Percentiles rank a stretch among this genome's conserved stretches.
Evolutionary conservation across 2,113 vertebrate genomes (phyloP).

Genomic region (Lycocorax pyrrhopterus): DNA sequence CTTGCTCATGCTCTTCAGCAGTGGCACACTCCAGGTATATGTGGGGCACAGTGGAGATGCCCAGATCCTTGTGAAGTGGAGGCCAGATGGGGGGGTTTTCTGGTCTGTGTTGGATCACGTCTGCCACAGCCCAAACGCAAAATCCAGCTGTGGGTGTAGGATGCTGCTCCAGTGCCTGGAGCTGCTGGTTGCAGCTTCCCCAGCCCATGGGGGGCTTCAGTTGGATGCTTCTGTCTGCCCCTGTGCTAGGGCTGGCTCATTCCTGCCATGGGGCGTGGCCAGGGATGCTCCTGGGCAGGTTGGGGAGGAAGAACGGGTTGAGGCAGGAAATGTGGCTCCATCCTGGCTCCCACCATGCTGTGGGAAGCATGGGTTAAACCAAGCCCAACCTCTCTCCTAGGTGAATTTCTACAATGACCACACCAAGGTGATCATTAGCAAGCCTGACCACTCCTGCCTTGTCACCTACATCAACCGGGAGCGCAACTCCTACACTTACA

Average conservation of each 20-base stretch:
- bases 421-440: conserved; percentile 94
- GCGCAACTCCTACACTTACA: conserved; percentile 87
- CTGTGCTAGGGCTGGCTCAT: background rate
- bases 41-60: background rate
- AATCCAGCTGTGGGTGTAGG: background rate
- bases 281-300: background rate
- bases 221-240: background rate
- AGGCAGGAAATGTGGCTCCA: conserved; percentile 6
- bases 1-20: conserved; percentile 96
- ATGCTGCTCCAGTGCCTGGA: background rate
- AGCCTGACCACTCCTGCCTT: conserved; percentile 85
- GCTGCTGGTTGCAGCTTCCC: background rate
- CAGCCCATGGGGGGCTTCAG: background rate
- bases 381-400: conserved; percentile 64
- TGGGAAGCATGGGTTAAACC: background rate
- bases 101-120: background rate
- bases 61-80: background rate
- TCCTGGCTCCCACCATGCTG: background rate
- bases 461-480: conserved; percentile 94
- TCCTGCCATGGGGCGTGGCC: background rate
- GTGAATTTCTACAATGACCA: conserved; percentile 98
- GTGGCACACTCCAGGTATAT: conserved; percentile 89
- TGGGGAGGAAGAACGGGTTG: conserved; percentile 10
- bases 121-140: background rate
- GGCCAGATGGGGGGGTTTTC: background rate